These are phyloP conservation scores for Chloroceryle inda DNA, from an alignment of 2,797 vertebrate species.

Conservation along the genomic window DNA sequence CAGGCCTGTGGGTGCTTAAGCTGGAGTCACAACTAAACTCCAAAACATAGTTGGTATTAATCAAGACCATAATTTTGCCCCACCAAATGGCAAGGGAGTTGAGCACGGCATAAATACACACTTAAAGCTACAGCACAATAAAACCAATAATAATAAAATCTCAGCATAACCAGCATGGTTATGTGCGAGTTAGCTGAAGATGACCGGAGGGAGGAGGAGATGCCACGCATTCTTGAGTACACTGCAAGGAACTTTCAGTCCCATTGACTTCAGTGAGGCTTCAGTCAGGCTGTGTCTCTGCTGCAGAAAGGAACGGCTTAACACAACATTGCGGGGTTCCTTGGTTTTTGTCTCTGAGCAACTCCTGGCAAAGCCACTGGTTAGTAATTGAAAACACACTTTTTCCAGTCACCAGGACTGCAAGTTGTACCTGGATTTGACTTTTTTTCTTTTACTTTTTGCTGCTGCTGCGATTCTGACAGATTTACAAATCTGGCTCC, in stretches of 20 bases:
- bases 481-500: background rate
- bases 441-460: background rate
- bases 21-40: background rate
- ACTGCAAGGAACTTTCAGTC: background rate
- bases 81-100: background rate
- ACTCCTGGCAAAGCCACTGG: slow-evolving; percentile 25
- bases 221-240: background rate
- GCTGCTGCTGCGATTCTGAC: background rate
- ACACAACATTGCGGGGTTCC: slow-evolving; percentile 3
- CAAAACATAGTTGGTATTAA: background rate
- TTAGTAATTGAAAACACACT: slow-evolving; percentile 60
- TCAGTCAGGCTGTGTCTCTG: background rate
- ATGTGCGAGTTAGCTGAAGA: background rate
- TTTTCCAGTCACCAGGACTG: background rate
- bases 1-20: background rate
- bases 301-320: slow-evolving; percentile 33
- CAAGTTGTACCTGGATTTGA: background rate
- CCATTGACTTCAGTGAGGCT: slow-evolving; percentile 1
- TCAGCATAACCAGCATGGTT: background rate
- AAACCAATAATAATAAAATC: background rate
- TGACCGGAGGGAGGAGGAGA: background rate
- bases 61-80: background rate
- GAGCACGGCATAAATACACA: slow-evolving; percentile 2
- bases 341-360: slow-evolving; percentile 16
- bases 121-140: slow-evolving; percentile 17